Evolutionary conservation across 2,888 invertebrate genomes (phyloP), one percentile per base, ranked within the genome.

Genomic region (Agrilus biguttatus): DNA sequence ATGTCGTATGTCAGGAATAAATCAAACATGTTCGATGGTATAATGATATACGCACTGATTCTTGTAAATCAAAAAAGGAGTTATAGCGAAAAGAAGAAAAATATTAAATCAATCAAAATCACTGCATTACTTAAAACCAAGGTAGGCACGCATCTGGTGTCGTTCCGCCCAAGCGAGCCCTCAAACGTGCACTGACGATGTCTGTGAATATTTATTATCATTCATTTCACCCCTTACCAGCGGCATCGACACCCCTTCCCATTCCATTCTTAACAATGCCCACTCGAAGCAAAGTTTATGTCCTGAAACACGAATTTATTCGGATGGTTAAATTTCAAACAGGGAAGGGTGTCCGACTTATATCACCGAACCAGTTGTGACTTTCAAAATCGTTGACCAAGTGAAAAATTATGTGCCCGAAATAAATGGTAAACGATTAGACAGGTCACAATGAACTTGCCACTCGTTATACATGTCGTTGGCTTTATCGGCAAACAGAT

Each of bases 281-380:
- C 36, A 42, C 45, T 48, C 49, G 50, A 51, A 50, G 45, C 45
- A 48, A 50, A 50, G 45, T 53, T 53, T 51, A 53, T 53, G 52
- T 53, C 48, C 49, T 53, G 52, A 47, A 46, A 50, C 52, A 50
- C 39, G 43, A 47, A 49, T 45, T 49, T 49, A 48, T 39, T 39
- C 49, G 51, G 49, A 47, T 47, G 45, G 45, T 47, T 50, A 48
- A 42, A 39, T 44, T 49, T 44, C 43, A 48, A 51, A 28, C 28
- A 10, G 28, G 28, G 10, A 10, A 28, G 28, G 28, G 28, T 10
- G 28, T 28, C 28, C 10, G 10, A 28, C 28, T 28, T 28, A 5
- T 28, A 28, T 28, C 10, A 10, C 8, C 10, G 28, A 28, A 10
- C 28, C 28, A 28, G 28, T 51, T 44, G 45, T 38, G 39, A 48